A percentile compares a stretch with the other conserved stretches of the same genome.
These are phyloP conservation scores for Oreochromis aureus DNA, from an alignment of 2,113 vertebrate species.

Conservation along the genomic window DNA sequence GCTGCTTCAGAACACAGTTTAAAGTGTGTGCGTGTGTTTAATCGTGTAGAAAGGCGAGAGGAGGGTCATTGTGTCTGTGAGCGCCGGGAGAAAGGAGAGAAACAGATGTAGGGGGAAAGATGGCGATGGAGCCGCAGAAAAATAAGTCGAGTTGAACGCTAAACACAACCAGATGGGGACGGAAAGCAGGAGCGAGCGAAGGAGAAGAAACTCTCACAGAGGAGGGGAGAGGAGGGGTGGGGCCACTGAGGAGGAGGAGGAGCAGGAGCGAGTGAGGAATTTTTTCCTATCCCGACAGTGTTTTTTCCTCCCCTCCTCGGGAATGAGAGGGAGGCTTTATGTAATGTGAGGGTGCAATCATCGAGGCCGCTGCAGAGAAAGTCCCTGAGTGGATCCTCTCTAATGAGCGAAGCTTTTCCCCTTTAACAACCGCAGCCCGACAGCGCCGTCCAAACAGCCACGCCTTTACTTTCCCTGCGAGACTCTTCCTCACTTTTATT, in stretches of 20 bases:
- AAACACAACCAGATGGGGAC: conserved; percentile 64
- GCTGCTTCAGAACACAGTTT: not conserved
- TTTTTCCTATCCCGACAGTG: conserved; percentile 51
- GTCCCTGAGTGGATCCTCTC: not conserved
- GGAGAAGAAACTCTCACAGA: conserved; percentile 28
- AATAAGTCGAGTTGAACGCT: conserved; percentile 26
- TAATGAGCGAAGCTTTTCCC: not conserved
- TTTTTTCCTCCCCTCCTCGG: conserved; percentile 3
- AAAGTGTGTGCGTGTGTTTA: not conserved
- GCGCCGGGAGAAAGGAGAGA: not conserved
- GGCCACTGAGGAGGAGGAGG: not conserved
- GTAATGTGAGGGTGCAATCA: conserved; percentile 37
- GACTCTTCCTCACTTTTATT: not conserved
- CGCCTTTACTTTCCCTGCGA: not conserved
- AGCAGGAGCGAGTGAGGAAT: conserved; percentile 44
- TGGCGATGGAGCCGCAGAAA: not conserved
- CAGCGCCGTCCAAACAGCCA: not conserved
- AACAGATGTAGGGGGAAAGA: conserved; percentile 6
- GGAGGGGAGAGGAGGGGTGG: conserved; percentile 6
- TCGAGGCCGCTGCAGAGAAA: conserved; percentile 7
- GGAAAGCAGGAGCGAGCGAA: not conserved
- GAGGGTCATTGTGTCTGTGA: not conserved
- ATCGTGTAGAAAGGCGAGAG: not conserved
- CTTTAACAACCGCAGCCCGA: not conserved
- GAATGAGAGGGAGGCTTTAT: conserved; percentile 52